phyloP scores from a whole-genome alignment of 2,888 invertebrate genomes.

The Podabrus alpinus region DNA sequence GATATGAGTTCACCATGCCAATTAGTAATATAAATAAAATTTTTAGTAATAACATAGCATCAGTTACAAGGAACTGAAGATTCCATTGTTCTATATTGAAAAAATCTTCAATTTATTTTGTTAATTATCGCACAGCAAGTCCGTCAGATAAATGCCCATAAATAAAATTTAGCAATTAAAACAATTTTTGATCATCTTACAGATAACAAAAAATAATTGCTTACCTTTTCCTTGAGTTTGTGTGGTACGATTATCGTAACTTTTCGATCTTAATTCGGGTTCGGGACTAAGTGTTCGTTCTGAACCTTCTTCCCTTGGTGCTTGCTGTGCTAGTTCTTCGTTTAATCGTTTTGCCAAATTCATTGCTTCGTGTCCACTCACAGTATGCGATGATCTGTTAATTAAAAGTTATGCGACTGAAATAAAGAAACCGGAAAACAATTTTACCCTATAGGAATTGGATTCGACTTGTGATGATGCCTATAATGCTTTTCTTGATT shows the following conservation, averaged over 20 bases:
- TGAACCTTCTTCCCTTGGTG: constrained; percentile 39
- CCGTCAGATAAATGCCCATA: neutral
- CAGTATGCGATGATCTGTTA: constrained; percentile 69
- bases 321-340: constrained; percentile 63
- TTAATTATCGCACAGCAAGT: neutral
- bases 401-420: neutral
- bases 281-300: constrained; percentile 59
- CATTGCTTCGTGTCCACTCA: constrained; percentile 80
- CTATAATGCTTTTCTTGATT: constrained; percentile 25
- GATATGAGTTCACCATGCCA: neutral
- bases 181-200: neutral
- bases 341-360: constrained; percentile 72
- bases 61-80: neutral
- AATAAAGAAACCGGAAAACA: neutral
- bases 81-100: neutral
- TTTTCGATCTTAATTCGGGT: constrained; percentile 66
- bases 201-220: constrained; percentile 30
- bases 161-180: neutral
- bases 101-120: neutral
- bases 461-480: constrained; percentile 64
- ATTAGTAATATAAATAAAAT: neutral
- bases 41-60: neutral
- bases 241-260: constrained; percentile 66
- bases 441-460: constrained; percentile 74
- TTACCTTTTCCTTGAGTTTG: constrained; percentile 58